Conservation (phyloP, 2,113 vertebrate species). For the Muntiacus reevesi region DNA sequence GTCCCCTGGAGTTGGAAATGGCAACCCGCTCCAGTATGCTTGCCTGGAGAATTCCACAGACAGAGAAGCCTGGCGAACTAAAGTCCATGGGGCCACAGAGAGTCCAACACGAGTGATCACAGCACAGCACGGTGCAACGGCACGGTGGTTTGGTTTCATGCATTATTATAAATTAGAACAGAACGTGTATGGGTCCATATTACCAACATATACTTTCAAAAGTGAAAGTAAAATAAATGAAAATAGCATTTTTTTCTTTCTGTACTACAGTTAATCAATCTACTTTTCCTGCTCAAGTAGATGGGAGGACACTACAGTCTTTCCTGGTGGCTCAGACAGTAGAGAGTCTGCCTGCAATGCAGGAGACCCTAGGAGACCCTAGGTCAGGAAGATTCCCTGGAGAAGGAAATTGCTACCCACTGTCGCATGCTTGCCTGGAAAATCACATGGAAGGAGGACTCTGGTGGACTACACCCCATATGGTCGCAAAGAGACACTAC, state of each 20-base stretch:
- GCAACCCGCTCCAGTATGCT: not conserved
- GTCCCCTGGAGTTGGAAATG: not conserved
- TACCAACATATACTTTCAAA: not conserved
- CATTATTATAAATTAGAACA: not conserved
- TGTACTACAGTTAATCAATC: not conserved
- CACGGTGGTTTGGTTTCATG: not conserved
- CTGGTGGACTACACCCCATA: not conserved
- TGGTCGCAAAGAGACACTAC: not conserved
- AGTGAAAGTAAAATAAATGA: not conserved
- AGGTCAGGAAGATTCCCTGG: not conserved
- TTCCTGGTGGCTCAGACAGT: not conserved
- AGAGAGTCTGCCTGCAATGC: not conserved
- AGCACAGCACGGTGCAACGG: rapidly evolving
- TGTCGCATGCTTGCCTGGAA: not conserved
- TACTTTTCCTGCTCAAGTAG: not conserved
- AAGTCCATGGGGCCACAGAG: not conserved
- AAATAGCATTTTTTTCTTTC: not conserved
- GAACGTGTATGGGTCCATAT: not conserved
- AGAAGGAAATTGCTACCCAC: not conserved
- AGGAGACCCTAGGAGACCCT: not conserved
- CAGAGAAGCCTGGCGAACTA: not conserved
- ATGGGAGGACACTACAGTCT: not conserved
- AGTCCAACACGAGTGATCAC: not conserved
- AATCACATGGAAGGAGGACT: not conserved
- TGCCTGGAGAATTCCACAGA: not conserved